These are phyloP conservation scores for Silurus lanzhouensis DNA, from an alignment of 2,797 vertebrate genomes.

Conservation along the genomic window DNA sequence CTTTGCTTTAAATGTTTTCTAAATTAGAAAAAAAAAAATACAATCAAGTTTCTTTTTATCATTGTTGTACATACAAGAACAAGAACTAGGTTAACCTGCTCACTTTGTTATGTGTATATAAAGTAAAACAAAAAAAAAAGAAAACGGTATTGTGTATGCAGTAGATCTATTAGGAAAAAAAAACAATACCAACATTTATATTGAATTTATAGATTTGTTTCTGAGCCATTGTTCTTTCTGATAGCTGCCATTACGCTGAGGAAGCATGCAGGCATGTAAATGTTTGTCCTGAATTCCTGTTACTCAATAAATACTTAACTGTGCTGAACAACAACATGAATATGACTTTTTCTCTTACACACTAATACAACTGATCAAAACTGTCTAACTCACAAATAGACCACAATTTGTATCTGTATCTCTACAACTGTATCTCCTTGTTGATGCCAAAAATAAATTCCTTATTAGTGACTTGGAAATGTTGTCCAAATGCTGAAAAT, in stretches of 20 bases:
- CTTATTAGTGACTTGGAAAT: background rate
- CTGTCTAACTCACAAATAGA: no score
- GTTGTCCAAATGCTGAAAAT: background rate
- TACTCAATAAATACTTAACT: conserved; percentile 98
- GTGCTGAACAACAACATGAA: conserved; percentile 83
- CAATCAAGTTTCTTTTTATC: conserved; percentile 85
- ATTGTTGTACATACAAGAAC: conserved; percentile 79
- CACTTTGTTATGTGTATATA: conserved; percentile 92
- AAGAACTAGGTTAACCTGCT: conserved; percentile 70
- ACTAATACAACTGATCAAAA: conserved; percentile 59
- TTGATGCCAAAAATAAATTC: background rate
- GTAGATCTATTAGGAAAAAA: conserved; percentile 94
- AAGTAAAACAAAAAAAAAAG: conserved; percentile 76
- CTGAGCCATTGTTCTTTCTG: conserved; percentile 96
- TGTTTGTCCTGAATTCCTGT: conserved; percentile 99
- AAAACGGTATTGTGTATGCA: conserved; percentile 99
- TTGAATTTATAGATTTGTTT: conserved; percentile 80
- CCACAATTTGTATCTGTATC: no score
- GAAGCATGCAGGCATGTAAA: conserved; percentile 99
- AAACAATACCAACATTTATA: conserved; percentile 88
- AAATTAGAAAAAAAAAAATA: conserved; percentile 81
- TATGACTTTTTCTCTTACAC: conserved; percentile 70
- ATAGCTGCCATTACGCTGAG: conserved; percentile 98
- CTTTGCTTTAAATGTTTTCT: conserved; percentile 82
- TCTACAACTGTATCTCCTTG: background rate